Evolutionary conservation across 2,113 vertebrate genomes (phyloP), one percentile per base, ranked within the genome.

Genomic region (Ciconia maguari): DNA sequence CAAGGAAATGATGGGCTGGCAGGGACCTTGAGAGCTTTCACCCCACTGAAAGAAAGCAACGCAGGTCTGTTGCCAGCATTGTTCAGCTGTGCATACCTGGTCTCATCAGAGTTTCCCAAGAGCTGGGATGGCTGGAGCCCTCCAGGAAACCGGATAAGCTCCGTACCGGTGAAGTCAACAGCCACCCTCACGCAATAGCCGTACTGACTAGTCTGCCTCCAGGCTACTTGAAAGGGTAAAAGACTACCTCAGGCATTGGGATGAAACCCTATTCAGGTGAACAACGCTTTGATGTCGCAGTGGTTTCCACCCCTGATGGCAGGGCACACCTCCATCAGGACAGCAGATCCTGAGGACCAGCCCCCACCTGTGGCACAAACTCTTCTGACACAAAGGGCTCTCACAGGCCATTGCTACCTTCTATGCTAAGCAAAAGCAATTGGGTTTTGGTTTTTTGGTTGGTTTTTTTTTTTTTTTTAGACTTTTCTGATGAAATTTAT

Each of bases 251-350:
- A 36, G 34, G 38, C 1, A 2, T 1, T 25, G 24, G 41, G 46
- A 66, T 21, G n/a, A 71, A 77, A 60, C 17, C 10, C 24, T n/a
- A 26, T 19, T 80, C 55, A 42, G 68, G 58, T 5, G 11, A 57
- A 74, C 15, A 20, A 20, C 0, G 0, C 34, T 51, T 41, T n/a
- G 54, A 48, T 34, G 21, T 9, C 1, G 1, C 32, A 20, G 16
- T 3, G 22, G 30, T 42, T 70, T 60, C 68, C 49, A 75, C 21
- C 46, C 44, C 38, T 30, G 42, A 46, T 9, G 25, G 36, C 41
- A 44, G 11, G 10, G 13, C 36, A 58, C 36, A 38, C 7, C n/a
- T 70, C 20, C 49, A 60, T 9, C 42, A 83, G 32, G 42, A 30
- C 21, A 66, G 46, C 14, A 49, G 69, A 30, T 38, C 38, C 44